phyloP scores from a whole-genome alignment of 2,113 vertebrate genomes.

The Echinops telfairi region DNA sequence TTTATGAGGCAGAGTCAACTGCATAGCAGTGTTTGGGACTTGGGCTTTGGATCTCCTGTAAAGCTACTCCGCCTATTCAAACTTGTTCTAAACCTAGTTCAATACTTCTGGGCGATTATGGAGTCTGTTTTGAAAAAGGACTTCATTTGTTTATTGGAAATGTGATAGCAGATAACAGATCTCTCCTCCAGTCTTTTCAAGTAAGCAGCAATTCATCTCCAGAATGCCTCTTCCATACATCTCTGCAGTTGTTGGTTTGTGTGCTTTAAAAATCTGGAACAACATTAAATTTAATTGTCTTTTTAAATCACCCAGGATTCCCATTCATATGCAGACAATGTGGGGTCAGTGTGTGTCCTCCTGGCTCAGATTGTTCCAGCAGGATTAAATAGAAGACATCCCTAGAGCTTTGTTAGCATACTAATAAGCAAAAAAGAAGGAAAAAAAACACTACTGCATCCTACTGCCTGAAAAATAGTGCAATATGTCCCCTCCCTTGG shows the following conservation, averaged over 20 bases:
- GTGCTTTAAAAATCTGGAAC: not conserved
- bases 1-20: too few species aligned
- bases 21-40: too few species aligned
- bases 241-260: not conserved
- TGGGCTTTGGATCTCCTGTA: too few species aligned
- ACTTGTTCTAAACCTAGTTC: not conserved
- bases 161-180: not conserved
- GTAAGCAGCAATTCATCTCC: constrained; percentile 19
- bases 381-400: not conserved
- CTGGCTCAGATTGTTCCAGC: not conserved
- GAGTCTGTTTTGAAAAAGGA: not conserved
- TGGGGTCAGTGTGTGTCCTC: not conserved
- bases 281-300: constrained; percentile 52
- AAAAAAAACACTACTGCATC: not conserved
- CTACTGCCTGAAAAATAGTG: constrained; percentile 16
- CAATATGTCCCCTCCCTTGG: not conserved
- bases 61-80: not conserved
- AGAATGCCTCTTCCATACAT: not conserved
- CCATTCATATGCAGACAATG: constrained; percentile 53
- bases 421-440: constrained; percentile 20
- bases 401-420: constrained; percentile 27
- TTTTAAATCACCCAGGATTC: constrained; percentile 49
- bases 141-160: not conserved
- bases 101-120: not conserved
- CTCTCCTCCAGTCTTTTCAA: not conserved